These are phyloP conservation scores for Apodemia mormo DNA, from an alignment of 2,888 invertebrate species.

Conservation along the genomic window DNA sequence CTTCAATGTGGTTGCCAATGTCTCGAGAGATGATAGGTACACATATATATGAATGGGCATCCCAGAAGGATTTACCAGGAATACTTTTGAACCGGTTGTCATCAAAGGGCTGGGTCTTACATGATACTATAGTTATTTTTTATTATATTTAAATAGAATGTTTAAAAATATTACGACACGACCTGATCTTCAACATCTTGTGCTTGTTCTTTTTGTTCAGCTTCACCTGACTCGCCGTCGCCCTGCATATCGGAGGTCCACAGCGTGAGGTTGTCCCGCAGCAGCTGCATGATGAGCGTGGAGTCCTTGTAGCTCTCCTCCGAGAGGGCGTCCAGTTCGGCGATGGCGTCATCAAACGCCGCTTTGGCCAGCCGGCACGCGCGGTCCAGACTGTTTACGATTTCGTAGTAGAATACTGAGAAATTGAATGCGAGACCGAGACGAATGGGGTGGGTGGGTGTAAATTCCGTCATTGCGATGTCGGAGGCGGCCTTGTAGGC, in stretches of 20 bases:
- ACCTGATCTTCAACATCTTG: constrained; percentile 97
- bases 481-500: constrained; percentile 99
- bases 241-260: constrained; percentile 99
- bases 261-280: constrained; percentile 99
- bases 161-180: constrained; percentile 90
- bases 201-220: constrained; percentile 94
- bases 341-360: constrained; percentile 99
- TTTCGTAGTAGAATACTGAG: constrained; percentile 99
- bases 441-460: constrained; percentile 98
- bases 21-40: constrained; percentile 4
- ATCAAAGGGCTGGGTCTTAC: constrained; percentile 73
- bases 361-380: constrained; percentile 98
- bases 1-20: constrained; percentile 23
- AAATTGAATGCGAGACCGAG: constrained; percentile 98
- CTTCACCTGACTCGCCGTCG: constrained; percentile 91
- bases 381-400: constrained; percentile 98
- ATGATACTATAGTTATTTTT: constrained; percentile 79
- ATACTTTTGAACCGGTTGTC: constrained; percentile 58
- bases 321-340: constrained; percentile 97
- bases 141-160: constrained; percentile 71
- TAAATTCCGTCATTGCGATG: constrained; percentile 97
- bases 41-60: background rate
- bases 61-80: constrained; percentile 6
- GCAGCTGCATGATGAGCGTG: constrained; percentile 99
- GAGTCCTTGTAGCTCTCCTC: constrained; percentile 99